Evolutionary conservation across 2,888 invertebrate genomes (phyloP).

Genomic region (Metellina segmentata): DNA sequence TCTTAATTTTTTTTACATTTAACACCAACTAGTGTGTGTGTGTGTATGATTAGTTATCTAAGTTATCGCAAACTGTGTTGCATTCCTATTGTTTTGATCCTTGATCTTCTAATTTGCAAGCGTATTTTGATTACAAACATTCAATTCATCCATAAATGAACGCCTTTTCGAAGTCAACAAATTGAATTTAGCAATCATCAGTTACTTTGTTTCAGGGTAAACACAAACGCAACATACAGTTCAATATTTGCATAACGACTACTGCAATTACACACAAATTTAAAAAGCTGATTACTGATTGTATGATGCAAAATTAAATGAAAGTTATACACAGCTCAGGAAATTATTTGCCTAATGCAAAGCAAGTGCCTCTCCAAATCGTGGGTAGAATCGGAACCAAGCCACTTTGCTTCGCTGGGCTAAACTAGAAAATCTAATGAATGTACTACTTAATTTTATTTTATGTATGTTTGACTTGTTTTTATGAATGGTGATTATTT

Average conservation of each 20-base stretch:
- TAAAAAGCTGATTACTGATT: not conserved
- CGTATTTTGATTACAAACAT: too few species aligned
- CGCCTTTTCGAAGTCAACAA: too few species aligned
- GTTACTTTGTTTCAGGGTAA: not conserved
- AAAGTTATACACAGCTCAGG: not conserved
- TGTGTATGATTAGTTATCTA: too few species aligned
- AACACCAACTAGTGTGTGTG: too few species aligned
- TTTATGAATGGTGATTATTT: slow-evolving; percentile 54
- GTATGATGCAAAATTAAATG: not conserved
- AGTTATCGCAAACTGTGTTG: too few species aligned
- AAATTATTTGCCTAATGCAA: not conserved
- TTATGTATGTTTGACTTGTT: slow-evolving; percentile 26
- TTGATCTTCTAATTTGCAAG: too few species aligned
- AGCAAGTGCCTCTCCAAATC: not conserved
- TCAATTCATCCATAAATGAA: too few species aligned
- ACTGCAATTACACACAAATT: not conserved
- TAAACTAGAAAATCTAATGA: not conserved
- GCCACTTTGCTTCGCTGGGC: not conserved
- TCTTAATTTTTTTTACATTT: too few species aligned
- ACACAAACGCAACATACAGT: not conserved
- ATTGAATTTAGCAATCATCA: too few species aligned
- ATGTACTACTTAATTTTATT: slow-evolving; percentile 17
- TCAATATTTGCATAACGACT: not conserved
- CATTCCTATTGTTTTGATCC: too few species aligned
- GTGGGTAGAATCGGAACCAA: not conserved